These are phyloP conservation scores for Aselliscus stoliczkanus DNA, from an alignment of 2,797 vertebrate species.

Conservation along the genomic window DNA sequence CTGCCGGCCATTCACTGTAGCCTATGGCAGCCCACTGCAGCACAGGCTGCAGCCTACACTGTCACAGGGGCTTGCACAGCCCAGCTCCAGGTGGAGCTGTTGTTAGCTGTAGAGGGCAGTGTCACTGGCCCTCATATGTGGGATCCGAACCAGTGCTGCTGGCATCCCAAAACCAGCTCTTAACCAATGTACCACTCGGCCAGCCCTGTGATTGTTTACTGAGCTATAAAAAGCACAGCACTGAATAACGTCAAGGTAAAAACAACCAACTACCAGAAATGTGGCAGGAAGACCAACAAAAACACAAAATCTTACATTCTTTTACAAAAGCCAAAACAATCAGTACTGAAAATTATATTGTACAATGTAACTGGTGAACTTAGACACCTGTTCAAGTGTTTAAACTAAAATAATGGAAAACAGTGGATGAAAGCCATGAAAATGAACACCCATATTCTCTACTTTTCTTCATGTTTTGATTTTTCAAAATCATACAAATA, in stretches of 20 bases:
- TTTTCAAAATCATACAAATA: not conserved
- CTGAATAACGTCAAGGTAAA: not conserved
- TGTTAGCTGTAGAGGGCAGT: no score
- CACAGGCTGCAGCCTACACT: no score
- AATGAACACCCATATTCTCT: not conserved
- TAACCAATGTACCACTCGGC: no score
- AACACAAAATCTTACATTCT: not conserved
- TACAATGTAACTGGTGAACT: not conserved
- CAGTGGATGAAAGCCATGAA: not conserved
- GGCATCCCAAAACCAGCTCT: no score
- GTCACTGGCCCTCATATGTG: no score
- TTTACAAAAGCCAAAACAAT: not conserved
- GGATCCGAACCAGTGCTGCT: no score
- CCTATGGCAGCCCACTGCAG: no score
- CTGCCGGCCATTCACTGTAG: no score
- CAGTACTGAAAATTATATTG: not conserved
- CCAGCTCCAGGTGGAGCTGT: no score
- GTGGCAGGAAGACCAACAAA: not conserved
- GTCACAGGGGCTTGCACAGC: no score
- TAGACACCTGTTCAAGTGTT: not conserved
- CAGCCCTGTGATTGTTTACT: not conserved
- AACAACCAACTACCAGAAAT: not conserved
- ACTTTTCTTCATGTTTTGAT: not conserved
- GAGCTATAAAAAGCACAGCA: not conserved
- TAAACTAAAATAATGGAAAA: not conserved